phyloP scores from a whole-genome alignment of 2,113 vertebrate species.

The Mustela nigripes region DNA sequence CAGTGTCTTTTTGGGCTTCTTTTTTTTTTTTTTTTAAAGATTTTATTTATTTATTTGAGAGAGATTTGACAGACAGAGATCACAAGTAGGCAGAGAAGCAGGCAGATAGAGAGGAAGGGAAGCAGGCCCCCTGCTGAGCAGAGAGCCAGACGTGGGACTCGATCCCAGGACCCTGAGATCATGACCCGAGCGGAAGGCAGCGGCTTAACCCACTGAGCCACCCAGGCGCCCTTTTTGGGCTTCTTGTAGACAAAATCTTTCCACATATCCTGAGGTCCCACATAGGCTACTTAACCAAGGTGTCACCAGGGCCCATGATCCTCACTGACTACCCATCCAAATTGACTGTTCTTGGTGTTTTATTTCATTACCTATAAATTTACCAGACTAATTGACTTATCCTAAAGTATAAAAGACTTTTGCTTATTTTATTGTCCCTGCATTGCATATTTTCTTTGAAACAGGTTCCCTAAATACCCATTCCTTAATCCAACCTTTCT shows the following conservation, averaged over 20 bases:
- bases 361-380: not conserved
- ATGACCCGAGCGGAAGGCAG: too few relatives aligned
- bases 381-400: not conserved
- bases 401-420: not conserved
- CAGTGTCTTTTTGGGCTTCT: not conserved
- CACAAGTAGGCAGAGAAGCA: too few relatives aligned
- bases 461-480: not conserved
- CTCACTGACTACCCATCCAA: not conserved
- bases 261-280: not conserved
- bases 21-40: not conserved
- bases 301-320: not conserved
- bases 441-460: not conserved
- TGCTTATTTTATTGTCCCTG: not conserved
- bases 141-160: too few relatives aligned
- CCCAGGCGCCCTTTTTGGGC: too few relatives aligned
- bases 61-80: too few relatives aligned
- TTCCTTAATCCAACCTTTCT: not conserved
- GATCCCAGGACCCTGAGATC: too few relatives aligned
- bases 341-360: not conserved
- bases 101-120: too few relatives aligned
- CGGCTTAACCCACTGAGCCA: too few relatives aligned
- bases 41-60: too few relatives aligned
- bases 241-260: not conserved
- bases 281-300: not conserved
- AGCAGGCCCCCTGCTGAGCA: too few relatives aligned